These are phyloP conservation scores for Apteryx mantelli DNA, from an alignment of 2,113 vertebrate species.

Conservation along the genomic window DNA sequence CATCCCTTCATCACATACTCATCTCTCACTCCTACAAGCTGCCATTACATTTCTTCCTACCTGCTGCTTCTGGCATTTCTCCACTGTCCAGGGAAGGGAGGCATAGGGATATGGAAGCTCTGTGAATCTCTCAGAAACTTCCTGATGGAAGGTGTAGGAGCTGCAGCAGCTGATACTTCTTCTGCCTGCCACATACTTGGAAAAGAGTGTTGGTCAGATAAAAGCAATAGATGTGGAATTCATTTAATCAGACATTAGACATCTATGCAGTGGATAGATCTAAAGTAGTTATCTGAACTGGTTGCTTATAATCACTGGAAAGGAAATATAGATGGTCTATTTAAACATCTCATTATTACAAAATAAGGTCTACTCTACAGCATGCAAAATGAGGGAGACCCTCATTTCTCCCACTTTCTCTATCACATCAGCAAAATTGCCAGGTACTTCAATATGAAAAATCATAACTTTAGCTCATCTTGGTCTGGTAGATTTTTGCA, in stretches of 20 bases:
- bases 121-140: not conserved
- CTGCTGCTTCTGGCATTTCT: conserved; percentile 34
- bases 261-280: not conserved
- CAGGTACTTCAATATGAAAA: not conserved
- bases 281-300: not conserved
- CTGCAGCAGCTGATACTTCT: not conserved
- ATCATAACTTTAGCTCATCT: not conserved
- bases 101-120: not conserved
- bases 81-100: not conserved
- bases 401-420: not conserved
- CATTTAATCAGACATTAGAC: not conserved
- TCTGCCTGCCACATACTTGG: not conserved
- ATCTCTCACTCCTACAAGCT: conserved; percentile 46
- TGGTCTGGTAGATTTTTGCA: not conserved
- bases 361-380: not conserved
- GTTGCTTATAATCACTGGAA: not conserved
- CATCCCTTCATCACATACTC: conserved; percentile 55
- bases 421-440: not conserved
- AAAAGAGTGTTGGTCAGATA: not conserved
- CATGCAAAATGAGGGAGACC: not conserved
- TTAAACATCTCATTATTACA: not conserved
- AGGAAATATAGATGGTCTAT: not conserved
- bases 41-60: conserved; percentile 37
- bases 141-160: not conserved
- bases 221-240: not conserved